Conservation (phyloP, 2,113 vertebrate genomes). For the Thunnus maccoyii region DNA sequence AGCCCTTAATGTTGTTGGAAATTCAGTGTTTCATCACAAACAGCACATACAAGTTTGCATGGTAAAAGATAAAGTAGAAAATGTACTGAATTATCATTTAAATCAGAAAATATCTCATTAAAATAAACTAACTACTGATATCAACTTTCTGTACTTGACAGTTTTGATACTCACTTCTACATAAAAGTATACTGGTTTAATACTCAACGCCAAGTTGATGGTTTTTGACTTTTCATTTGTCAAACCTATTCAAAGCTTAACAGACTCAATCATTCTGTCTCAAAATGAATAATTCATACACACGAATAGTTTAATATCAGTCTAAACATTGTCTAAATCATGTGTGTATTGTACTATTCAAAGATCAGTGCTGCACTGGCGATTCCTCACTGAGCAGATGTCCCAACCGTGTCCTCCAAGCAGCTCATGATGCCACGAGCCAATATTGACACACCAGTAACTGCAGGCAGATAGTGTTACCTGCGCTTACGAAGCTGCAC, state of each 20-base stretch:
- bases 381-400: slow-evolving; percentile 51
- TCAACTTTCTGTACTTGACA: no score
- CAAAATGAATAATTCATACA: slow-evolving; percentile 1
- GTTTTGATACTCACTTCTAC: no score
- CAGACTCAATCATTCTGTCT: neutral
- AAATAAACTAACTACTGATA: no score
- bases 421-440: slow-evolving; percentile 54
- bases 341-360: slow-evolving; percentile 8
- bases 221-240: neutral
- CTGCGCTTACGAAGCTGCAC: slow-evolving; percentile 33
- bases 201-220: neutral
- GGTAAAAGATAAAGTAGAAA: no score
- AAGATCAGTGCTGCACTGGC: slow-evolving; percentile 13
- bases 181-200: neutral
- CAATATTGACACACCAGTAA: slow-evolving; percentile 75
- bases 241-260: neutral
- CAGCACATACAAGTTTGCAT: no score
- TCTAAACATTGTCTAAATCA: neutral
- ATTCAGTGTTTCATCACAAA: no score
- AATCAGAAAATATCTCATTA: no score
- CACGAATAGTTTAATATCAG: slow-evolving; percentile 1
- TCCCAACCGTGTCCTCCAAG: slow-evolving; percentile 51
- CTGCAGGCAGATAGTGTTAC: slow-evolving; percentile 68
- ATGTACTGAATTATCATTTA: no score
- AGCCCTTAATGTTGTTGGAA: no score